Conservation (phyloP, 2,888 invertebrate species). For the Pristionchus mayeri region DNA sequence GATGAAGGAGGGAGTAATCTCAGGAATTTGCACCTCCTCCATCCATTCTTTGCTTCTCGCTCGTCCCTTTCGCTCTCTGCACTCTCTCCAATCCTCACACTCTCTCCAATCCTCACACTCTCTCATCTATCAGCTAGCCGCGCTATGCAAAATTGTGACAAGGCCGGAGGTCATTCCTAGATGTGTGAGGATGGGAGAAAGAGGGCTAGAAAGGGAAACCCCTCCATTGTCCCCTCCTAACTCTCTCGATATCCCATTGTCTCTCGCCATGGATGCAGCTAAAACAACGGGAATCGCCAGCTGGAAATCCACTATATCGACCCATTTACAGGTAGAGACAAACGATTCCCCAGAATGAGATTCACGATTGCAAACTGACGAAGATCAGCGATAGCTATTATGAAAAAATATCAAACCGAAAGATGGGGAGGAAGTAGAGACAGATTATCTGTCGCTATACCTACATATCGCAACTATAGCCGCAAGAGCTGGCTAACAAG, state of each 20-base stretch:
- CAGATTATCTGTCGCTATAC: too few species aligned
- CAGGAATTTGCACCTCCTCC: slow-evolving; percentile 21
- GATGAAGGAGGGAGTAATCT: background rate
- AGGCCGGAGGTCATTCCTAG: slow-evolving; percentile 39
- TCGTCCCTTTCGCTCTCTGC: background rate
- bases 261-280: slow-evolving; percentile 24
- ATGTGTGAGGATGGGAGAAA: background rate
- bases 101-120: background rate
- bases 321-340: too few species aligned
- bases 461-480: too few species aligned
- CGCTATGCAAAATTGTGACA: slow-evolving; percentile 35
- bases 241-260: background rate
- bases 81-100: background rate
- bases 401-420: too few species aligned
- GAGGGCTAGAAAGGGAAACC: slow-evolving; percentile 31
- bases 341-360: too few species aligned
- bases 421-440: too few species aligned
- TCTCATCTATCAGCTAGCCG: slow-evolving; percentile 26
- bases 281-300: background rate
- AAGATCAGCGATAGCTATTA: too few species aligned
- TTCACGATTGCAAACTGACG: too few species aligned
- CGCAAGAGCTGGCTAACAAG: background rate
- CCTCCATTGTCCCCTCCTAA: background rate
- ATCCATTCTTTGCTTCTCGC: slow-evolving; percentile 3
- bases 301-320: background rate